phyloP scores from a whole-genome alignment of 2,888 invertebrate species.

The Drosophila pullipes region DNA sequence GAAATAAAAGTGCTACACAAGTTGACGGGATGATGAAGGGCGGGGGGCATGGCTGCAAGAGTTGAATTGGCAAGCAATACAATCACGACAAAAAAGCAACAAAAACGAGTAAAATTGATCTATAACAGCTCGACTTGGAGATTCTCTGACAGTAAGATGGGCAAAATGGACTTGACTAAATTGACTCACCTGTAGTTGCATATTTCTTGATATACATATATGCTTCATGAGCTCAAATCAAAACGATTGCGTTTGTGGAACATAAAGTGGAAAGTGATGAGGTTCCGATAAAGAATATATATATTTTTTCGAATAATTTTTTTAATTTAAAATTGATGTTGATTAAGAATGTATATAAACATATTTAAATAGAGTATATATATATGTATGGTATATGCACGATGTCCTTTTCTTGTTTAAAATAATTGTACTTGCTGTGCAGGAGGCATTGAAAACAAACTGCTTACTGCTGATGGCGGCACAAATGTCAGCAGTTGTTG shows the following conservation, averaged over 20 bases:
- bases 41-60: background rate
- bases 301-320: background rate
- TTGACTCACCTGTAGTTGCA: background rate
- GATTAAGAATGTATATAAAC: background rate
- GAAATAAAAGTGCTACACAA: constrained; percentile 41
- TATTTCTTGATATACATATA: background rate
- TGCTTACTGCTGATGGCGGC: constrained; percentile 48
- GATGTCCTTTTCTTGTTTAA: background rate
- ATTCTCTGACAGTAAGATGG: background rate
- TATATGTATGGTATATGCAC: background rate
- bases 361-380: background rate
- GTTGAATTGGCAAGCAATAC: background rate
- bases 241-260: background rate
- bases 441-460: constrained; percentile 8
- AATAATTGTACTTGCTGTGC: background rate
- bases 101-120: background rate
- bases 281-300: background rate
- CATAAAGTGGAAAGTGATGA: background rate
- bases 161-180: background rate
- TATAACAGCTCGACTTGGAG: background rate
- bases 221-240: background rate
- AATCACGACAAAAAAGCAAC: background rate
- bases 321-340: too few species aligned
- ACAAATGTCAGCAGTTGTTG: constrained; percentile 48
- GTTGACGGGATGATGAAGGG: too few species aligned